Evolutionary conservation across 1,140 invertebrate genomes (phyloP).

Genomic region (Paraescarpia echinospica): DNA sequence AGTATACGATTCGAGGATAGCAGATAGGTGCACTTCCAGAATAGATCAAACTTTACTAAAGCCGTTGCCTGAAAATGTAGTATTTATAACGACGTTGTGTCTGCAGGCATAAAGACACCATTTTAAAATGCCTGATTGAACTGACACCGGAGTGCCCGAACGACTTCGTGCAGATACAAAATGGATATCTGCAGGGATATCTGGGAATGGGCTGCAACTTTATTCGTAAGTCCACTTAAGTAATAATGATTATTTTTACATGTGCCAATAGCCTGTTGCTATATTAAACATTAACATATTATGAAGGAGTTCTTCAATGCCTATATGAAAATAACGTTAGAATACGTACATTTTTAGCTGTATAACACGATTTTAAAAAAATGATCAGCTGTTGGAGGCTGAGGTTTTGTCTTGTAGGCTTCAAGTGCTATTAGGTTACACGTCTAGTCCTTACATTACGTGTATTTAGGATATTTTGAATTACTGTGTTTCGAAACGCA

Average conservation of each 20-base stretch:
- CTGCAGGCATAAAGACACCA: background rate
- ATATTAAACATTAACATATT: too few relatives aligned
- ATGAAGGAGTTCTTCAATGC: too few relatives aligned
- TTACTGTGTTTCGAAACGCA: too few relatives aligned
- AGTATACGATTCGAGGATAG: background rate
- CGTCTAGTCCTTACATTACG: too few relatives aligned
- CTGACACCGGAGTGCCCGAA: background rate
- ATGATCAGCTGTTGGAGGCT: background rate
- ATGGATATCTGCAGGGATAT: background rate
- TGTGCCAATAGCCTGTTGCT: too few relatives aligned
- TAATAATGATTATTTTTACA: too few relatives aligned
- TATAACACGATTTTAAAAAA: background rate
- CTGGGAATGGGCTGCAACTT: background rate
- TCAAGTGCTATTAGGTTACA: too few relatives aligned
- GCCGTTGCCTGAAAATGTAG: too few relatives aligned
- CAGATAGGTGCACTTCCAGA: background rate
- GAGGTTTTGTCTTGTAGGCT: too few relatives aligned
- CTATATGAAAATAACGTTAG: too few relatives aligned
- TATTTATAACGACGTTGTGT: background rate
- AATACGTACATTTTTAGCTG: too few relatives aligned
- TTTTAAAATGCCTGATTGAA: background rate
- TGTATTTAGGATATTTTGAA: too few relatives aligned
- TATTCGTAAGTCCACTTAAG: background rate
- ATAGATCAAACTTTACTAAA: background rate
- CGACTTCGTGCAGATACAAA: background rate